These are phyloP conservation scores for Ochlodes sylvanus DNA, from an alignment of 2,888 invertebrate species.

Conservation along the genomic window DNA sequence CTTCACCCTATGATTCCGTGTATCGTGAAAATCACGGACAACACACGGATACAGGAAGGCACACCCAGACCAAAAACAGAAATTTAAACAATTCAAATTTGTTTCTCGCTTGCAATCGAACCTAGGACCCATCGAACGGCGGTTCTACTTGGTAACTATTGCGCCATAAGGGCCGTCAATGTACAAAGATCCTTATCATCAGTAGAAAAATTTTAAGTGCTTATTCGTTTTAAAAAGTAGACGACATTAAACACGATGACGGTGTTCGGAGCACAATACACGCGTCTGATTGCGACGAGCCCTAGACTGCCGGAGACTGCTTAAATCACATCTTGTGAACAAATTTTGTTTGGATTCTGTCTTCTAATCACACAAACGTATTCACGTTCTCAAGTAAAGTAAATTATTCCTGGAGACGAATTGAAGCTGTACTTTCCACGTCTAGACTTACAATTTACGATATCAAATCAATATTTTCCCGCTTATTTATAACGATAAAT, in stretches of 20 bases:
- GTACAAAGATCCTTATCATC: too few species aligned
- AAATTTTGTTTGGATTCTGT: constrained; percentile 60
- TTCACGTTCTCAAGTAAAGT: constrained; percentile 15
- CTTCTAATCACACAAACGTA: constrained; percentile 26
- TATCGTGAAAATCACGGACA: too few species aligned
- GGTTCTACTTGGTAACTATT: too few species aligned
- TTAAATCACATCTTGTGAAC: constrained; percentile 63
- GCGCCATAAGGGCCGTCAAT: too few species aligned
- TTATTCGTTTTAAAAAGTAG: background rate
- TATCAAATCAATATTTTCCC: background rate
- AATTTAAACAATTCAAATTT: too few species aligned
- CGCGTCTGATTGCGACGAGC: constrained; percentile 75
- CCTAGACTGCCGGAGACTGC: constrained; percentile 59
- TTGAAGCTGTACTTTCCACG: constrained; percentile 3
- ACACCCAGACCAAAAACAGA: too few species aligned
- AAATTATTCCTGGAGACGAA: constrained; percentile 18
- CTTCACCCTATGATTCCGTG: too few species aligned
- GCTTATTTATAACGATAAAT: background rate
- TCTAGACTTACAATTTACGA: constrained; percentile 19
- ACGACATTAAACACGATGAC: background rate
- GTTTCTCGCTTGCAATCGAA: too few species aligned
- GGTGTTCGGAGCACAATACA: constrained; percentile 55
- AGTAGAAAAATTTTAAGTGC: background rate
- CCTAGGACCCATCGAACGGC: too few species aligned
- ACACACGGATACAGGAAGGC: too few species aligned